Conservation (phyloP, 1,140 invertebrate genomes). For the Brachionus calyciflorus region DNA sequence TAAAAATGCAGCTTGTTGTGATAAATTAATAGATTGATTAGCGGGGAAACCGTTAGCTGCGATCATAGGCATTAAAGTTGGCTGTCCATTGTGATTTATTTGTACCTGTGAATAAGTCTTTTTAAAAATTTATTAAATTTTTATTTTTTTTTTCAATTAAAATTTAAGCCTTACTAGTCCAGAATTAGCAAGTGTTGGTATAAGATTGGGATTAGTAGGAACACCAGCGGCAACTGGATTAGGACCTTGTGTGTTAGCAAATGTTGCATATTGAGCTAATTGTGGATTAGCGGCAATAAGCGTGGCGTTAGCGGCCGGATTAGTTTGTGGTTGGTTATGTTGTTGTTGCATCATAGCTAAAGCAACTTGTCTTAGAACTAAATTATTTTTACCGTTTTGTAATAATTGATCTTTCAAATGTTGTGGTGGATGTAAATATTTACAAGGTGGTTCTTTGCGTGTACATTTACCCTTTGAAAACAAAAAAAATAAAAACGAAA, state of each 20-base stretch:
- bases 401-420: slow-evolving; percentile 98
- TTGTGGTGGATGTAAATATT: slow-evolving; percentile 99
- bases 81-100: neutral
- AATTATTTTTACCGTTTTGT: slow-evolving; percentile 98
- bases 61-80: neutral
- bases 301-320: neutral
- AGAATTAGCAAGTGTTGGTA: neutral
- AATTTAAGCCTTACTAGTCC: neutral
- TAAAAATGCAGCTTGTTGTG: neutral
- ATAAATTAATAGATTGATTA: neutral
- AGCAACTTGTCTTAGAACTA: slow-evolving; percentile 69
- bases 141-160: neutral
- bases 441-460: slow-evolving; percentile 98
- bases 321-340: slow-evolving; percentile 20
- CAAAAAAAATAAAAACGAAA: slow-evolving; percentile 47
- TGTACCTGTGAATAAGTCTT: neutral
- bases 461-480: slow-evolving; percentile 93
- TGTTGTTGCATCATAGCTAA: slow-evolving; percentile 47
- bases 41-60: neutral
- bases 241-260: neutral
- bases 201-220: neutral
- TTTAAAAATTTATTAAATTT: neutral
- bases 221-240: neutral
- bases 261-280: slow-evolving; percentile 28
- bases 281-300: neutral